These are phyloP conservation scores for Cryptoprocta ferox DNA, from an alignment of 2,797 vertebrate genomes.

Conservation along the genomic window DNA sequence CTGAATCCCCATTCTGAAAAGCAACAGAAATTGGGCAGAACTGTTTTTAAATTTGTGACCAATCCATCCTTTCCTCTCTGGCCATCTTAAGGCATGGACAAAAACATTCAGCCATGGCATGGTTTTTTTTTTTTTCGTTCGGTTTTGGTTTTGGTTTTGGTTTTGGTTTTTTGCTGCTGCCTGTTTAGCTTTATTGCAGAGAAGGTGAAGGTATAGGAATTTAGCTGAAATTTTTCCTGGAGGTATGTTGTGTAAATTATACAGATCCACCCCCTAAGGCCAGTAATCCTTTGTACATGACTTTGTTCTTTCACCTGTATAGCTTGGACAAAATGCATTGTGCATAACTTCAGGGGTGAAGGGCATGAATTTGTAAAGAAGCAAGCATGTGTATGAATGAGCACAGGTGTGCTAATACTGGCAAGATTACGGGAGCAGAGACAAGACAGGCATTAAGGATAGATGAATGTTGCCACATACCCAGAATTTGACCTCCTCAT, in stretches of 20 bases:
- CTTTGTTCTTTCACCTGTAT: slow-evolving; percentile 38
- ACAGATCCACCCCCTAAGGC: background rate
- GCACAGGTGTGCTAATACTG: slow-evolving; percentile 1
- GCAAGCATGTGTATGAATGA: background rate
- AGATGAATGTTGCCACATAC: slow-evolving; percentile 1
- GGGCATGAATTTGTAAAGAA: slow-evolving; percentile 12
- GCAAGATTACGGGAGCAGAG: background rate
- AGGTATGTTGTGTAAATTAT: slow-evolving; percentile 18
- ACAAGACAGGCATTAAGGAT: background rate
- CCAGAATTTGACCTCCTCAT: background rate
- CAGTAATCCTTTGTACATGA: background rate
- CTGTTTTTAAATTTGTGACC: background rate
- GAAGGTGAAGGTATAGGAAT: background rate
- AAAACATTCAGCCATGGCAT: background rate
- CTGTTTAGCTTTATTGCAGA: background rate
- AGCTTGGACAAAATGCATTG: slow-evolving; percentile 40
- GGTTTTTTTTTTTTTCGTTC: background rate
- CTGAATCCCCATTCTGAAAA: slow-evolving; percentile 40
- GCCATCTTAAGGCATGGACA: background rate
- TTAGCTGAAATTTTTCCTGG: background rate
- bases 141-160: background rate
- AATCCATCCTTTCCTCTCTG: slow-evolving; percentile 21
- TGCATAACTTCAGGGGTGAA: background rate
- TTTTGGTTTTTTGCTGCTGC: background rate
- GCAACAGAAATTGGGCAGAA: background rate